A percentile compares a stretch with the other conserved stretches of the same genome.
phyloP scores from a whole-genome alignment of 2,888 invertebrate species.

The Phyllotreta striolata region DNA sequence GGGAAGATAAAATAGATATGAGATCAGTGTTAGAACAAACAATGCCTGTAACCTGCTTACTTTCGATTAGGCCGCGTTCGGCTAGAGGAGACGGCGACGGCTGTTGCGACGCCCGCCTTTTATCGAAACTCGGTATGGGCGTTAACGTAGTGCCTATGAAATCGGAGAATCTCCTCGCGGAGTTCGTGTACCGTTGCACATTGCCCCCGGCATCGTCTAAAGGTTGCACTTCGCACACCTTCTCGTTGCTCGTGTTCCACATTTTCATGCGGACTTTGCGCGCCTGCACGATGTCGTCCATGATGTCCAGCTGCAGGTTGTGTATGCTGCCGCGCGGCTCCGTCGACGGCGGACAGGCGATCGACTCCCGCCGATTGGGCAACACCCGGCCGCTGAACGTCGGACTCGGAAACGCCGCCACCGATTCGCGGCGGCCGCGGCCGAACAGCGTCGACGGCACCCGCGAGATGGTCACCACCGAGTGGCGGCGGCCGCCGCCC shows the following conservation, averaged over 20 bases:
- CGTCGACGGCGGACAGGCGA: constrained; percentile 72
- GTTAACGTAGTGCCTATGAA: constrained; percentile 70
- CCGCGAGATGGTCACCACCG: constrained; percentile 85
- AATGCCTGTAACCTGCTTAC: constrained; percentile 65
- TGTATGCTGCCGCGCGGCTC: constrained; percentile 79
- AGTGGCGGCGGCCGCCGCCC: constrained; percentile 80
- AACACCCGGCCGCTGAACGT: constrained; percentile 61
- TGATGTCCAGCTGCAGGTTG: constrained; percentile 84
- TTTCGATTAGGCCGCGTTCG: constrained; percentile 55
- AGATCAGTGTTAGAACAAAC: constrained; percentile 85
- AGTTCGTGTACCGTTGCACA: constrained; percentile 68
- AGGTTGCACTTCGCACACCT: constrained; percentile 82
- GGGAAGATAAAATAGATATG: constrained; percentile 78
- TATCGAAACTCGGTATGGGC: constrained; percentile 65
- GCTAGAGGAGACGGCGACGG: constrained; percentile 63
- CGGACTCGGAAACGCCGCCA: constrained; percentile 76
- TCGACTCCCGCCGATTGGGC: constrained; percentile 51
- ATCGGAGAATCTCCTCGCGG: constrained; percentile 74
- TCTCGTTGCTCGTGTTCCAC: constrained; percentile 82
- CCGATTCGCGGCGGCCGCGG: constrained; percentile 80
- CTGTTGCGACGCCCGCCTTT: constrained; percentile 78
- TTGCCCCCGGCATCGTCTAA: constrained; percentile 71
- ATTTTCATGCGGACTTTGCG: constrained; percentile 84
- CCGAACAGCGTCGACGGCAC: constrained; percentile 81
- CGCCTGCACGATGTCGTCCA: constrained; percentile 87